Base-by-base conservation (phyloP, 2,888 invertebrate species). In the Luperina nickerlii region DNA sequence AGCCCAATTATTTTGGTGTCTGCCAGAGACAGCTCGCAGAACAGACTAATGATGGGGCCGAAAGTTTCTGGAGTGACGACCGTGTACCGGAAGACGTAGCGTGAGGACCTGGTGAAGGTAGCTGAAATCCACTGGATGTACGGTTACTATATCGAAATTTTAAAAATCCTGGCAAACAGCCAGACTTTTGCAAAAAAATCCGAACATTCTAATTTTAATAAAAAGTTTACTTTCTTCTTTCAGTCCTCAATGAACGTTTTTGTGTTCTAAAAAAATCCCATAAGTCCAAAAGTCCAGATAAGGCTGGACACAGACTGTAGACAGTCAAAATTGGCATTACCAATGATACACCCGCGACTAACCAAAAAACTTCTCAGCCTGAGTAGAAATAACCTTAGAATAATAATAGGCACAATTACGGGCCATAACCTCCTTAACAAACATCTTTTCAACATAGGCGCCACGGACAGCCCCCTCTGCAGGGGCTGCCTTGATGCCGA, bases 21-120 rank as follows among this genome's bases (percentile, higher is more conserved):
- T 0, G 15, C 1, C 24, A 6, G 54, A 48, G 73, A 81, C 24
- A 27, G 54, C 81, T 65, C 81, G n/a, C 6, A 9, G 20, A 48
- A 60, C 13, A 18, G 2, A 4, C n/a, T 2, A 11, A 0, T 54
- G 5, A 63, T 51, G n/a, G 11, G 24, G 18, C 8, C 18, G 0
- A 15, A 20, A 11, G 15, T 48, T 76, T 76, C n/a, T 48, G 6
- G 9, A 32, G 18, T 32, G 13, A 0, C 24, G 54, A 60, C 13
- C 6, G 6, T 8, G 32, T 9, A 45, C n/a, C 2, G 18, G 1
- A 32, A 20, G 13, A 1, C 13, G 18, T 69, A 24, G 11, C 11
- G 11, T 73, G 7, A 20, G 13, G 1, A 1, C 5, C 8, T 7
- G 0, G 48, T 32, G 48, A 32, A 32, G 69, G 48, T 51, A 1